phyloP scores from a whole-genome alignment of 2,113 vertebrate species.

The Pollachius pollachius region DNA sequence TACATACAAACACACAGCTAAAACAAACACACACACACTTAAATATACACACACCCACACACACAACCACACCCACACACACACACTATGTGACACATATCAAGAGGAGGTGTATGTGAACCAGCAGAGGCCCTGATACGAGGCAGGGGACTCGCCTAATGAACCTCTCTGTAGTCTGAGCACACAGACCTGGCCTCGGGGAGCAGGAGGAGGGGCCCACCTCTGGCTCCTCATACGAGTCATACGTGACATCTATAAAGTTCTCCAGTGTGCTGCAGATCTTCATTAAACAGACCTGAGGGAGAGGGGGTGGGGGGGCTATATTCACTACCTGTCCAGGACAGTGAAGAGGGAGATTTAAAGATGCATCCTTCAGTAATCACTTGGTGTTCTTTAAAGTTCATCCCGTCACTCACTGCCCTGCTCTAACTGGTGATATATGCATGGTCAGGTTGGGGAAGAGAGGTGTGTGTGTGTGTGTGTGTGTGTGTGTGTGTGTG shows the following conservation, averaged over 20 bases:
- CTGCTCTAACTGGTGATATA: constrained; percentile 17
- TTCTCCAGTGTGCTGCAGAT: constrained; percentile 33
- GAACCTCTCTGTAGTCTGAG: constrained; percentile 55
- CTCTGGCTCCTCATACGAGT: constrained; percentile 33
- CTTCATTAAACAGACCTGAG: constrained; percentile 56
- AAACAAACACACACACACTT: not conserved
- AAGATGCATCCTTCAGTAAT: constrained; percentile 14
- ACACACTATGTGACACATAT: not conserved
- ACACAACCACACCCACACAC: not conserved
- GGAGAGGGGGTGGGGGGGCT: constrained; percentile 2
- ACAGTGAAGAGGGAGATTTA: constrained; percentile 31
- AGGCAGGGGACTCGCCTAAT: constrained; percentile 54
- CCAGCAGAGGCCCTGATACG: constrained; percentile 27
- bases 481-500: not conserved
- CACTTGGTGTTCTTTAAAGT: constrained; percentile 28
- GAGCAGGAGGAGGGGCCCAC: constrained; percentile 37
- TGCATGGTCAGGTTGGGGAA: not conserved
- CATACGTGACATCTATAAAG: constrained; percentile 40
- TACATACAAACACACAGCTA: not conserved
- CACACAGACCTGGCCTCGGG: constrained; percentile 42
- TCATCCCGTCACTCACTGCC: constrained; percentile 13
- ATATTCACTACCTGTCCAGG: constrained; percentile 33
- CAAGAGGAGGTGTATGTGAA: not conserved
- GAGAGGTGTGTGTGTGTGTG: not conserved
- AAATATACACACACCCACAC: not conserved